A percentile compares a stretch with the other conserved stretches of the same genome.
Conservation (phyloP, 2,113 vertebrate genomes). For the Ctenomys sociabilis region DNA sequence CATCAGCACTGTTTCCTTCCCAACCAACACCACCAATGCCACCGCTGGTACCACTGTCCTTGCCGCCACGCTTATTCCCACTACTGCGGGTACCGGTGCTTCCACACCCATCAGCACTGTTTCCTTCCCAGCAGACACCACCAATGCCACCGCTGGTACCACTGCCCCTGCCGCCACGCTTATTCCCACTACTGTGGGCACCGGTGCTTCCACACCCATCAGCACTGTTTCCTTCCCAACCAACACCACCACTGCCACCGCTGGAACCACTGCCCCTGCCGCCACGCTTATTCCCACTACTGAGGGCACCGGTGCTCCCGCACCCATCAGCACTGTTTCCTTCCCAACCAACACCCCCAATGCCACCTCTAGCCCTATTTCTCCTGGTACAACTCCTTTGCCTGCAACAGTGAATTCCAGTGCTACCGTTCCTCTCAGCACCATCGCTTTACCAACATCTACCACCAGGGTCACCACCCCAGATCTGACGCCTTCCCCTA, state of each 20-base stretch:
- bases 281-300: background rate
- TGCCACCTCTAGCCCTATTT: rapidly evolving
- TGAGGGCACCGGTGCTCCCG: rapidly evolving
- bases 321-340: background rate
- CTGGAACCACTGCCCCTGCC: too few relatives aligned
- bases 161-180: rapidly evolving
- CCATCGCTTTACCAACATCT: rapidly evolving
- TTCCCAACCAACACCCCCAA: background rate
- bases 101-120: background rate
- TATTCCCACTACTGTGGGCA: background rate
- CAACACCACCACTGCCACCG: background rate
- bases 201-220: rapidly evolving
- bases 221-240: background rate
- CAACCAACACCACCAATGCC: background rate
- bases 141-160: rapidly evolving
- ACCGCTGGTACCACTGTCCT: background rate
- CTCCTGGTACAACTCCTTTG: too few relatives aligned
- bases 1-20: rapidly evolving
- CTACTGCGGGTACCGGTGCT: too few relatives aligned
- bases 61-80: background rate
- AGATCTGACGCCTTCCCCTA: rapidly evolving
- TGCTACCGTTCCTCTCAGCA: background rate
- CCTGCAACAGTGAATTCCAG: background rate
- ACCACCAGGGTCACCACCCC: too few relatives aligned
- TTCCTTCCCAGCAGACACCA: background rate